Evolutionary conservation across 2,888 invertebrate species (phyloP).

Genomic region (Epirrhoe alternata): DNA sequence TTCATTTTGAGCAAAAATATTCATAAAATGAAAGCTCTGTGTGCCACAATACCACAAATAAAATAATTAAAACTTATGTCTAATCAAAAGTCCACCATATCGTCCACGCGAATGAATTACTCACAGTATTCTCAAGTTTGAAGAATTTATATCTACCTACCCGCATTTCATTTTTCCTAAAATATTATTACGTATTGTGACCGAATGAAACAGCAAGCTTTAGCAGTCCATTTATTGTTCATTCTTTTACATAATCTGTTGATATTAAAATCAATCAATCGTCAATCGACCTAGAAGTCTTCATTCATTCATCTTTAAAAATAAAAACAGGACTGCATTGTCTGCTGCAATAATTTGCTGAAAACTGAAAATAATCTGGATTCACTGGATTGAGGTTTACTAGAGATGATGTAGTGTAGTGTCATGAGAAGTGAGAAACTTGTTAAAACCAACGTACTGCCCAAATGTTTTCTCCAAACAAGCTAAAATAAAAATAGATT

Average conservation of each 20-base stretch:
- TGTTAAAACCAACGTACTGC: background rate
- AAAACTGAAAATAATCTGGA: background rate
- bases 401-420: background rate
- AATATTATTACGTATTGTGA: no score
- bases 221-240: background rate
- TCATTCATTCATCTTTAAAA: conserved; percentile 12
- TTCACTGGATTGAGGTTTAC: no score
- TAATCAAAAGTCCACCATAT: conserved; percentile 69
- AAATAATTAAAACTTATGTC: conserved; percentile 42
- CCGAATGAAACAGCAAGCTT: no score
- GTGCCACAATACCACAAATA: conserved; percentile 47
- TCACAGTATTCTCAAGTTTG: background rate
- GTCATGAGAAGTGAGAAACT: background rate
- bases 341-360: background rate
- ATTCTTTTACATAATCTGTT: background rate
- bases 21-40: conserved; percentile 40
- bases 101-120: conserved; percentile 65
- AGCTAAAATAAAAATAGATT: conserved; percentile 44
- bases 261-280: background rate
- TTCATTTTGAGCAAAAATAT: conserved; percentile 61
- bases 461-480: conserved; percentile 8
- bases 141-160: conserved; percentile 57
- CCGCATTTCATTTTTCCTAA: conserved; percentile 44
- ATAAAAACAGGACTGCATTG: conserved; percentile 10
- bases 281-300: background rate